Conservation (phyloP, 2,113 vertebrate species). For the Sinocyclocheilus rhinocerous region DNA sequence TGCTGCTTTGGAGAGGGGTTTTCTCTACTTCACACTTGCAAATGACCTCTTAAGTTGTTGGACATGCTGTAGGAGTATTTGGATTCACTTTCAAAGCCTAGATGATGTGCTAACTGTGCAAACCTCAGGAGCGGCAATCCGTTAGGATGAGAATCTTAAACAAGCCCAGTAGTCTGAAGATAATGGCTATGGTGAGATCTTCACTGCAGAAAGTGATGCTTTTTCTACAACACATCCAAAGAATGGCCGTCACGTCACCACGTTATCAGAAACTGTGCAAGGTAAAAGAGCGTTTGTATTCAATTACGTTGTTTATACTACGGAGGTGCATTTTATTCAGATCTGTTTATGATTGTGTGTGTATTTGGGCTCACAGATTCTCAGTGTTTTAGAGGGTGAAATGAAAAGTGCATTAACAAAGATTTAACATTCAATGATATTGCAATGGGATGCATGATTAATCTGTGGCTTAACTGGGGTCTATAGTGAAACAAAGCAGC, state of each 20-base stretch:
- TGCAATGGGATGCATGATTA: not conserved
- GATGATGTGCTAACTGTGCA: not conserved
- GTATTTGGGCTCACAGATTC: not conserved
- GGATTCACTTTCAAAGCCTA: not conserved
- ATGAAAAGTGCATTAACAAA: not conserved
- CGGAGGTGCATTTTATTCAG: not conserved
- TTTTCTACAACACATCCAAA: constrained; percentile 86
- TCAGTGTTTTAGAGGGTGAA: not conserved
- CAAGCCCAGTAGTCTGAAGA: constrained; percentile 86
- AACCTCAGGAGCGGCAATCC: not conserved
- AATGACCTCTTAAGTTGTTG: constrained; percentile 5
- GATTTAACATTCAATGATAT: not conserved
- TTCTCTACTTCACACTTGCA: constrained; percentile 27
- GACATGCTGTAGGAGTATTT: not conserved
- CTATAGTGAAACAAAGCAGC: not conserved
- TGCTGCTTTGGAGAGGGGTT: not conserved
- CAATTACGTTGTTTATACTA: not conserved
- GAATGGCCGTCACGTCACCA: constrained; percentile 86
- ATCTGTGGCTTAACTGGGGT: not conserved
- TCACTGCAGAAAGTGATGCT: constrained; percentile 91
- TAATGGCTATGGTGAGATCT: constrained; percentile 89
- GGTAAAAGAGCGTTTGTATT: constrained; percentile 67
- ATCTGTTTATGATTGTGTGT: not conserved
- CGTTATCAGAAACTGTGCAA: constrained; percentile 89
- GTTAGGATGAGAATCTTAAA: constrained; percentile 87